Base-by-base conservation (phyloP, 2,888 invertebrate genomes). In the Steromphala cineraria region DNA sequence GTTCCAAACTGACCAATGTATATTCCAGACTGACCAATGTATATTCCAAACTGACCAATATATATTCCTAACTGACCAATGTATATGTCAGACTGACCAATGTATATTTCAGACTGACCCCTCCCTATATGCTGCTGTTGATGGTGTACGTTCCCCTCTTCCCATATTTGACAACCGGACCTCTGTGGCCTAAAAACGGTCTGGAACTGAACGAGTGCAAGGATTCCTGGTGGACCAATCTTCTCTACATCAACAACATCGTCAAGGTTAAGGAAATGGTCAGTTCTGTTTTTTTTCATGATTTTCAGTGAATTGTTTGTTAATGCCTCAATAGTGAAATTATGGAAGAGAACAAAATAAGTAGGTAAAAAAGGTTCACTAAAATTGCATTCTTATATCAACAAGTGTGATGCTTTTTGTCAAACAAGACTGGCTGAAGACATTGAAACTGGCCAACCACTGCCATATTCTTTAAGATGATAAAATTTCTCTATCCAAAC, bases 161-260 rank as follows among this genome's bases (percentile, higher is more conserved):
- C 17, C 85, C 82, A 17, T 90, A 91, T 80, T 82, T 86, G 81
- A 77, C 79, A 8, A 80, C 81, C 19, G 91, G 90, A 1, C 91
- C 91, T 0, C 28, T 86, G 13, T 89, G 87, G 87, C 82, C 86
- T 2, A 80, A 87, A 53, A 31, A 79, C 5, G 89, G 89, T 0
- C 75, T 83, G 3, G 88, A 89, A 40, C 24, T 74, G 4, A 83
- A 87, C 67, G 52, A 87, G 15, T 90, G 90, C 80, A 46, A 81
- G 53, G 81, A 86, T 2, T 84, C 84, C 17, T 90, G 90, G 90
- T 89, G 89, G 89, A 85, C 83, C 52, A 89, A 89, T 56, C 83
- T 90, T 0, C 83, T 90, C 13, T 90, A 90, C 81, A 86, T 90
- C 55, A 90, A 90, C 81, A 91, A 91, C 82, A 82, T 91, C 53